Evolutionary conservation across 2,797 vertebrate species (phyloP).

Genomic region (Sparus aurata): DNA sequence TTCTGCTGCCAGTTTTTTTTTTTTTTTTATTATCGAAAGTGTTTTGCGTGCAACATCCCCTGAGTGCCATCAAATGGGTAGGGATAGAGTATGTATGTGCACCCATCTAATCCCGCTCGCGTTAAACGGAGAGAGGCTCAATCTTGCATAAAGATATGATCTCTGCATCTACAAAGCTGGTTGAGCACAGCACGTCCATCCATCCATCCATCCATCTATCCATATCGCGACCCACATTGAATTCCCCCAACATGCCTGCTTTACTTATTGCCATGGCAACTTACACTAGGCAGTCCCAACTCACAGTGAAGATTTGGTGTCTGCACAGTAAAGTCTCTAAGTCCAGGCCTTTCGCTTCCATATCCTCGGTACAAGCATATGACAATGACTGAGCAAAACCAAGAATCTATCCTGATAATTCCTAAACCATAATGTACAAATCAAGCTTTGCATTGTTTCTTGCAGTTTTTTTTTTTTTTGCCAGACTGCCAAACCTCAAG

Average conservation of each 20-base stretch:
- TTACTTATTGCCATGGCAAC: slow-evolving; percentile 70
- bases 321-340: slow-evolving; percentile 39
- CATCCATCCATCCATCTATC: slow-evolving; percentile 44
- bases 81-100: slow-evolving; percentile 9
- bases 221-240: slow-evolving; percentile 41
- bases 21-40: slow-evolving; percentile 13
- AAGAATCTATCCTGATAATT: slow-evolving; percentile 19
- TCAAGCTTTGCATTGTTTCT: neutral
- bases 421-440: slow-evolving; percentile 8
- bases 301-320: slow-evolving; percentile 53
- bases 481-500: slow-evolving; percentile 27
- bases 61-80: slow-evolving; percentile 37
- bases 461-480: too few species aligned
- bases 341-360: slow-evolving; percentile 38
- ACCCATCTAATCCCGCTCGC: slow-evolving; percentile 39
- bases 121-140: slow-evolving; percentile 55
- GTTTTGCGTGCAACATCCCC: slow-evolving; percentile 35
- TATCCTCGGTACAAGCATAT: slow-evolving; percentile 22
- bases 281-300: slow-evolving; percentile 55
- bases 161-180: slow-evolving; percentile 59
- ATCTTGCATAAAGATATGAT: slow-evolving; percentile 67
- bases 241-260: slow-evolving; percentile 47
- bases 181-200: slow-evolving; percentile 53
- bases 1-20: slow-evolving; percentile 49
- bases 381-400: slow-evolving; percentile 26